phyloP scores from a whole-genome alignment of 2,113 vertebrate species.

The Myiozetetes cayanensis region DNA sequence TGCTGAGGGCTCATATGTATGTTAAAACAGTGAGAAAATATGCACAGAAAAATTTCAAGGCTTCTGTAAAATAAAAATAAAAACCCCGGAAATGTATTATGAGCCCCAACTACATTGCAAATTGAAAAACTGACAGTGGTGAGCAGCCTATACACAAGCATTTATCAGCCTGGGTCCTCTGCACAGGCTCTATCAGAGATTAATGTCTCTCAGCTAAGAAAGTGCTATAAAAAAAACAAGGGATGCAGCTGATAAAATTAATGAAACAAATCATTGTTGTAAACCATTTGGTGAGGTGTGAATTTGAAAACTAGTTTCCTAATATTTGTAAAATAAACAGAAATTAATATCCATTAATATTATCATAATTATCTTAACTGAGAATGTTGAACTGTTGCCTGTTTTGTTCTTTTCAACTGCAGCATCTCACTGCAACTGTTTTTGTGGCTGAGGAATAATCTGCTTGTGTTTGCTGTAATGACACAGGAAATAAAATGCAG shows the following conservation, averaged over 20 bases:
- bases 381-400: slow-evolving; percentile 51
- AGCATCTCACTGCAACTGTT: neutral
- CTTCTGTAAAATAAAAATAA: neutral
- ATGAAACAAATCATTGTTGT: slow-evolving; percentile 57
- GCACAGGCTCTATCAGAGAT: neutral
- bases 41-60: neutral
- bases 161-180: neutral
- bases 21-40: slow-evolving; percentile 35
- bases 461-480: slow-evolving; percentile 17
- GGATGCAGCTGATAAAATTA: slow-evolving; percentile 47
- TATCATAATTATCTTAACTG: slow-evolving; percentile 56
- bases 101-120: neutral
- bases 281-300: slow-evolving; percentile 64
- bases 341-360: slow-evolving; percentile 63
- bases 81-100: neutral
- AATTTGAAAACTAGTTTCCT: slow-evolving; percentile 47
- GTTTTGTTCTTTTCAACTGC: slow-evolving; percentile 61
- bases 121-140: neutral
- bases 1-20: neutral
- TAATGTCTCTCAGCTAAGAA: slow-evolving; percentile 34
- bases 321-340: slow-evolving; percentile 64
- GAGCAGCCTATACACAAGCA: neutral
- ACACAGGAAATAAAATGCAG: slow-evolving; percentile 7
- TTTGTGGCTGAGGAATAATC: slow-evolving; percentile 49
- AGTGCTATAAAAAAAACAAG: slow-evolving; percentile 9